These are phyloP conservation scores for Eublepharis macularius DNA, from an alignment of 2,113 vertebrate genomes.

Conservation along the genomic window DNA sequence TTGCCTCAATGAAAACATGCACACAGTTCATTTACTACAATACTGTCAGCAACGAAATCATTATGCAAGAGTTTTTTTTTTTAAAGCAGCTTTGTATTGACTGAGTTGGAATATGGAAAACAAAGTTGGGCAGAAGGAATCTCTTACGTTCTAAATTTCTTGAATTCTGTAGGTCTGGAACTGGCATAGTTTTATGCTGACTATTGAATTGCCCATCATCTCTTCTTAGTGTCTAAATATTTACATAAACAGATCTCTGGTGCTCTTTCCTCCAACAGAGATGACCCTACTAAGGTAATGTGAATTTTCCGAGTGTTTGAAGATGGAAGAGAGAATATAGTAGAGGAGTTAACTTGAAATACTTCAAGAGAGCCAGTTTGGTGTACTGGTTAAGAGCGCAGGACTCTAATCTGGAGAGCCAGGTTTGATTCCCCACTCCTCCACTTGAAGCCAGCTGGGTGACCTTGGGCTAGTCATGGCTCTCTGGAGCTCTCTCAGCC, in stretches of 20 bases:
- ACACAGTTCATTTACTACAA: background rate
- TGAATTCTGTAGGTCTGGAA: background rate
- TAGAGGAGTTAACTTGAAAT: background rate
- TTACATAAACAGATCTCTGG: background rate
- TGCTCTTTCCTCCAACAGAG: background rate
- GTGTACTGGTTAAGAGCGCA: too few relatives aligned
- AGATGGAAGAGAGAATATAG: background rate
- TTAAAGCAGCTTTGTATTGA: background rate
- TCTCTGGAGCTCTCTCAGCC: too few relatives aligned
- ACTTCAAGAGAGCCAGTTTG: too few relatives aligned
- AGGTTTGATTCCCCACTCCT: too few relatives aligned
- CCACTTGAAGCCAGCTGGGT: too few relatives aligned
- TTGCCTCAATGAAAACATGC: background rate
- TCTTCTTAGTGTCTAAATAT: background rate
- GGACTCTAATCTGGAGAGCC: too few relatives aligned
- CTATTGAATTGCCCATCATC: background rate
- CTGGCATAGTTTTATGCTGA: background rate
- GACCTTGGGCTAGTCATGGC: too few relatives aligned
- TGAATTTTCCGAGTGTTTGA: background rate
- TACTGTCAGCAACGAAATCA: background rate
- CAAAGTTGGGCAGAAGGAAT: background rate
- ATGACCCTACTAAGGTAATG: background rate
- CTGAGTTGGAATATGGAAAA: background rate
- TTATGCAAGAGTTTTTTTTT: background rate
- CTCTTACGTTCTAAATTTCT: background rate